Percentiles rank a stretch among this genome's conserved stretches.
phyloP scores from a whole-genome alignment of 2,888 invertebrate species.

The Sthenelais limicola region DNA sequence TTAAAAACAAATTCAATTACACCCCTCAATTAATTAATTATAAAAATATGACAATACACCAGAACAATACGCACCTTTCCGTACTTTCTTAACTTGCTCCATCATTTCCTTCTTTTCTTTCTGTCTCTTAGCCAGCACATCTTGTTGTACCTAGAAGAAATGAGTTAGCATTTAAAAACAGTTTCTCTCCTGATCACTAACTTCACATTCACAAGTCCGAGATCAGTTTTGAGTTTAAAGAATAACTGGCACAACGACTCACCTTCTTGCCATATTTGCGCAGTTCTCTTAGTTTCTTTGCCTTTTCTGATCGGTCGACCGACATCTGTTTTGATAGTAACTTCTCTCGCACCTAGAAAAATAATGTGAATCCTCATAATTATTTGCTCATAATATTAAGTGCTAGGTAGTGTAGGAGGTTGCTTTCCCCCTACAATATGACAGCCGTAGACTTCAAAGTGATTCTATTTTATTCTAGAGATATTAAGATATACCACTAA shows the following conservation, averaged over 20 bases:
- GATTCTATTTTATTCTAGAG: too few species aligned
- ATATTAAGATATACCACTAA: too few species aligned
- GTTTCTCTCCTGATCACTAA: background rate
- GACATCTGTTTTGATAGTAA: slow-evolving; percentile 87
- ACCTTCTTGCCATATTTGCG: slow-evolving; percentile 92
- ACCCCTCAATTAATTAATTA: too few species aligned
- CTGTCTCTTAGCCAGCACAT: slow-evolving; percentile 87
- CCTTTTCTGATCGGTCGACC: slow-evolving; percentile 90
- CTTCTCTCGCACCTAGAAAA: slow-evolving; percentile 80
- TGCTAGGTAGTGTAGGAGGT: too few species aligned
- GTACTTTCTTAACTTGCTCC: slow-evolving; percentile 93
- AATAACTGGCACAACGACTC: slow-evolving; percentile 30
- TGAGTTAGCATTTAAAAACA: background rate
- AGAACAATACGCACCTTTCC: slow-evolving; percentile 62
- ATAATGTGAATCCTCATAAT: too few species aligned
- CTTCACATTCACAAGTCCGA: too few species aligned
- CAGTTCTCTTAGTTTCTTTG: slow-evolving; percentile 89
- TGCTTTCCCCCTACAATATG: too few species aligned
- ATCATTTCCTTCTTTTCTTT: slow-evolving; percentile 93
- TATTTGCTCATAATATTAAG: too few species aligned
- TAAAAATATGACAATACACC: background rate
- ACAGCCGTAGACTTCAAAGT: too few species aligned
- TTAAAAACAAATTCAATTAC: too few species aligned
- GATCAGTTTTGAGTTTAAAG: too few species aligned
- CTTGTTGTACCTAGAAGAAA: slow-evolving; percentile 79